Conservation (phyloP, 2,797 vertebrate genomes). For the Gymnothorax reevesii region DNA sequence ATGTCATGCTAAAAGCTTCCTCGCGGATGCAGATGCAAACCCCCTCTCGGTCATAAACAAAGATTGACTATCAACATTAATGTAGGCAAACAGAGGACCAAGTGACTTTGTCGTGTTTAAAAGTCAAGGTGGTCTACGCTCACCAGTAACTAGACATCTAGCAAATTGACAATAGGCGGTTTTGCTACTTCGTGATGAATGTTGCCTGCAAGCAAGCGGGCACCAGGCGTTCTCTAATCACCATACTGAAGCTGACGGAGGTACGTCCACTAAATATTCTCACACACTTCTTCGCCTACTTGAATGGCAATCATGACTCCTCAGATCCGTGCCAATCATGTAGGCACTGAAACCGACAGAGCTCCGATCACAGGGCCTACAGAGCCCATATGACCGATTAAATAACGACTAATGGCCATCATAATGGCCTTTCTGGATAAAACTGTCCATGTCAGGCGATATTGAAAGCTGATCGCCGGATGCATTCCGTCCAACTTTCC, state of each 20-base stretch:
- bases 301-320: not conserved
- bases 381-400: constrained; percentile 2
- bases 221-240: not conserved
- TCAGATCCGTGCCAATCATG: not conserved
- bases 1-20: not conserved
- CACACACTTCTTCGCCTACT: not conserved
- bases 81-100: not conserved
- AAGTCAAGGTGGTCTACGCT: constrained; percentile 2
- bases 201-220: not conserved
- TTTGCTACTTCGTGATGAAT: not conserved
- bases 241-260: not conserved
- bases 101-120: not conserved
- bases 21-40: not conserved
- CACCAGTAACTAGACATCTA: not conserved
- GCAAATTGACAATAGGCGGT: not conserved
- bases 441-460: not conserved
- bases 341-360: not conserved
- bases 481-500: constrained; percentile 4
- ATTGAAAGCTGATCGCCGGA: not conserved
- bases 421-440: not conserved
- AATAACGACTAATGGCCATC: not conserved
- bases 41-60: not conserved
- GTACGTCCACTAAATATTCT: not conserved
- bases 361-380: constrained; percentile 15
- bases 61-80: not conserved